Conservation (phyloP, 2,888 invertebrate genomes). For the Nezara viridula region DNA sequence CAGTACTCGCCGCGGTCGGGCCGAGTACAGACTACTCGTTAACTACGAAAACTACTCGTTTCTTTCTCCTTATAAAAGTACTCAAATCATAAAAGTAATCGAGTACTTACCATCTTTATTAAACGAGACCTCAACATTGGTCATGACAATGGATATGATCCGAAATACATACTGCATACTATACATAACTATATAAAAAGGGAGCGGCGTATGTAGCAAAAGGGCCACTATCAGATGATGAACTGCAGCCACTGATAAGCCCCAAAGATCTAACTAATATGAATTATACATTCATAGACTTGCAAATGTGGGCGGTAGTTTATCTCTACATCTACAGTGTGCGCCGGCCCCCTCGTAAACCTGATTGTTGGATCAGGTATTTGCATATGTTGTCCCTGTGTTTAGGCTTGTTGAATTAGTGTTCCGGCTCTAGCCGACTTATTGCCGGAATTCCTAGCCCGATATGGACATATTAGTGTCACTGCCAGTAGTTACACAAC, state of each 20-base stretch:
- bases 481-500: background rate
- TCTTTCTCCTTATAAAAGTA: no score
- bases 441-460: constrained; percentile 43
- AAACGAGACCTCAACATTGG: no score
- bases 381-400: constrained; percentile 43
- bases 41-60: no score
- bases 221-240: constrained; percentile 20
- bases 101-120: no score
- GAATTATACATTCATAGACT: constrained; percentile 59
- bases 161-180: background rate
- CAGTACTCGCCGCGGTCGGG: no score
- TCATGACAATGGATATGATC: background rate
- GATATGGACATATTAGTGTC: constrained; percentile 35
- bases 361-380: constrained; percentile 54
- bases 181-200: background rate
- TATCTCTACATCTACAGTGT: constrained; percentile 53
- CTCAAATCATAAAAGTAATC: no score
- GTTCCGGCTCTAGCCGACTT: constrained; percentile 22
- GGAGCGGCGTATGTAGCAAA: background rate
- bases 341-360: constrained; percentile 8
- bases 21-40: no score
- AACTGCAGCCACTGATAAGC: constrained; percentile 16
- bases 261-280: constrained; percentile 47
- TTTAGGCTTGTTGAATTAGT: constrained; percentile 39
- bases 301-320: constrained; percentile 54